Percentiles rank a stretch among this genome's conserved stretches.
These are phyloP conservation scores for Dipodomys spectabilis DNA, from an alignment of 2,113 vertebrate genomes.

Conservation along the genomic window DNA sequence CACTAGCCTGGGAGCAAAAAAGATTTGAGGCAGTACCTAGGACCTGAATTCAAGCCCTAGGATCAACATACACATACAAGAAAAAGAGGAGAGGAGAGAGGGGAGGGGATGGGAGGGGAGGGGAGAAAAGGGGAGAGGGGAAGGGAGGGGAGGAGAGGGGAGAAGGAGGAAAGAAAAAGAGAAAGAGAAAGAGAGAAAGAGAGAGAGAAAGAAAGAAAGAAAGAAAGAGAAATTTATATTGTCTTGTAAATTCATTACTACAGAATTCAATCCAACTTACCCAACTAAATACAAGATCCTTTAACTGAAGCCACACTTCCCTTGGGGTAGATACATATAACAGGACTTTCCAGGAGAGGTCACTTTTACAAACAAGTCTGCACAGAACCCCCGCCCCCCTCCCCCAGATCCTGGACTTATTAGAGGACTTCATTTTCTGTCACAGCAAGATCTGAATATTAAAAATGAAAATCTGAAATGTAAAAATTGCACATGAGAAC, in stretches of 20 bases:
- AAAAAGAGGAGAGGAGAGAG: too few species aligned
- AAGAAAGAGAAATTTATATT: neutral
- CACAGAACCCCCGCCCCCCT: neutral
- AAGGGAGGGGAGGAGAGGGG: too few species aligned
- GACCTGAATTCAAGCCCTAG: too few species aligned
- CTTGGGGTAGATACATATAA: neutral
- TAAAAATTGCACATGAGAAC: conserved; percentile 63
- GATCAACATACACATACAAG: too few species aligned
- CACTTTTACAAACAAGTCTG: conserved; percentile 51
- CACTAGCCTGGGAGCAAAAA: too few species aligned
- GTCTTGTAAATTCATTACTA: neutral
- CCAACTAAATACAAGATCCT: neutral
- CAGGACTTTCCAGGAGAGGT: conserved; percentile 59
- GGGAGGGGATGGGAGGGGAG: too few species aligned
- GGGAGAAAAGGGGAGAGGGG: too few species aligned
- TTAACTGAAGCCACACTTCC: neutral
- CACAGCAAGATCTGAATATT: conserved; percentile 2
- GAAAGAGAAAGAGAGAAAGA: too few species aligned
- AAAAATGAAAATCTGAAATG: conserved; percentile 64
- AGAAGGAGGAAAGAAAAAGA: too few species aligned
- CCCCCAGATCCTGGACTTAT: conserved; percentile 53
- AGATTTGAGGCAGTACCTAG: too few species aligned
- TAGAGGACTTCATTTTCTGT: conserved; percentile 67
- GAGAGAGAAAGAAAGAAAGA: too few species aligned
- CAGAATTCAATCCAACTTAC: neutral